These are phyloP conservation scores for Autographa gamma DNA, from an alignment of 2,888 invertebrate genomes.

Conservation along the genomic window DNA sequence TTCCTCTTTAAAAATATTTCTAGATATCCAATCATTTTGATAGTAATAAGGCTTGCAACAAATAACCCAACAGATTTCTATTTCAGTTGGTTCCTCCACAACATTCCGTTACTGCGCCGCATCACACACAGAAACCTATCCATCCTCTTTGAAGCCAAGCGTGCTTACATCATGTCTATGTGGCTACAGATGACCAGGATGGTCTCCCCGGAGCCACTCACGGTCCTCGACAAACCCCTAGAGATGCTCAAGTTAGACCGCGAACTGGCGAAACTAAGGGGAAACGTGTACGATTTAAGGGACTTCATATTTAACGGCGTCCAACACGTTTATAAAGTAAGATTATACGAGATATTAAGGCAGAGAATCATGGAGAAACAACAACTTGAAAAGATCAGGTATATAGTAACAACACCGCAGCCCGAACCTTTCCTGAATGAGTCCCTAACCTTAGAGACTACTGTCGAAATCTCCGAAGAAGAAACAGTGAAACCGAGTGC, in stretches of 20 bases:
- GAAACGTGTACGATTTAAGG: slow-evolving; percentile 72
- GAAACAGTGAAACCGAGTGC: no score
- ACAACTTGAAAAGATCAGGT: accelerated
- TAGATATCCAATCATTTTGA: no score
- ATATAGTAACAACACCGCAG: accelerated
- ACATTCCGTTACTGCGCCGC: slow-evolving; percentile 60
- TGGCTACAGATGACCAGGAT: slow-evolving; percentile 70
- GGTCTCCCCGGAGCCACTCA: slow-evolving; percentile 27
- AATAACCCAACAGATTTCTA: not conserved
- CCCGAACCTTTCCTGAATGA: slow-evolving; percentile 12
- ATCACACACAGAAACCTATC: slow-evolving; percentile 60
- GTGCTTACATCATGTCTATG: slow-evolving; percentile 61
- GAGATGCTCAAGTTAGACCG: slow-evolving; percentile 62
- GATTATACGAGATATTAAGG: slow-evolving; percentile 57
- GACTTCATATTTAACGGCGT: slow-evolving; percentile 65
- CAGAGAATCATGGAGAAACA: not conserved
- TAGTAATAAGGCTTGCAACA: not conserved
- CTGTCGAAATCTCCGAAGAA: no score
- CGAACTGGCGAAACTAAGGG: slow-evolving; percentile 62
- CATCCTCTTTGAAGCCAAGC: slow-evolving; percentile 68
- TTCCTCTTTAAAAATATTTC: no score
- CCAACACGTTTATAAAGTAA: slow-evolving; percentile 61
- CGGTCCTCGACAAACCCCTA: slow-evolving; percentile 45
- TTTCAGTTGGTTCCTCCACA: slow-evolving; percentile 75
- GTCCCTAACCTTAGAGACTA: not conserved